Percentiles rank a stretch among this genome's conserved stretches.
Conservation (phyloP, 2,888 invertebrate genomes). For the Cheilosia vulpina region DNA sequence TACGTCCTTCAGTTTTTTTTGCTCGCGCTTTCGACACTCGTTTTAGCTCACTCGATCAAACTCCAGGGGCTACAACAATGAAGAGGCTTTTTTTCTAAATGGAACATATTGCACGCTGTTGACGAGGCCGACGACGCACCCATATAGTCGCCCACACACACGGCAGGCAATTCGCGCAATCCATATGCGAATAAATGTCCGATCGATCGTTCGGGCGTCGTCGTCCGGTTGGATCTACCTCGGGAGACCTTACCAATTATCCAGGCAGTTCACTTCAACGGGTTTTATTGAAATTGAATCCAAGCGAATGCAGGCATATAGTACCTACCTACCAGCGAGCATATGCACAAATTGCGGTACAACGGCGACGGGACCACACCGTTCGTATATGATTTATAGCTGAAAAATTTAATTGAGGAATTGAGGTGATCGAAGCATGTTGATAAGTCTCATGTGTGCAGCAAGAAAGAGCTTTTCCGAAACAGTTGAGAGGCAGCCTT, state of each 20-base stretch:
- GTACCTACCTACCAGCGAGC: not conserved
- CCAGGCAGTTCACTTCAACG: slow-evolving; percentile 73
- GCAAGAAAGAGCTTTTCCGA: slow-evolving; percentile 30
- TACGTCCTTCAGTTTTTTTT: slow-evolving; percentile 65
- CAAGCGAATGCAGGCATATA: slow-evolving; percentile 31
- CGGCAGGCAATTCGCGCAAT: slow-evolving; percentile 55
- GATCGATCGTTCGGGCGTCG: slow-evolving; percentile 44
- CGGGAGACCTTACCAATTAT: slow-evolving; percentile 70
- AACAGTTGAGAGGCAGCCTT: slow-evolving; percentile 14
- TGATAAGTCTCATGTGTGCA: slow-evolving; percentile 48
- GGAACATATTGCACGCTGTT: slow-evolving; percentile 57
- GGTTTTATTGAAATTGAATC: slow-evolving; percentile 67
- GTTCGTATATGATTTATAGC: slow-evolving; percentile 69
- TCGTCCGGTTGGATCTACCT: slow-evolving; percentile 54
- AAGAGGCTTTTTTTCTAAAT: slow-evolving; percentile 13
- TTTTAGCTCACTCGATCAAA: slow-evolving; percentile 30
- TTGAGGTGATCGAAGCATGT: slow-evolving; percentile 62
- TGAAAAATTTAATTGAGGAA: slow-evolving; percentile 63
- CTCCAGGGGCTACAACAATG: slow-evolving; percentile 7
- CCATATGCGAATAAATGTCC: slow-evolving; percentile 20
- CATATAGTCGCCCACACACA: slow-evolving; percentile 72
- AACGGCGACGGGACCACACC: slow-evolving; percentile 62
- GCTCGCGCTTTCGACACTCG: slow-evolving; percentile 12
- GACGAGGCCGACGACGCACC: slow-evolving; percentile 48
- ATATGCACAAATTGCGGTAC: slow-evolving; percentile 34